These are phyloP conservation scores for Dipodomys stephensi DNA, from an alignment of 2,113 vertebrate genomes.

Conservation along the genomic window DNA sequence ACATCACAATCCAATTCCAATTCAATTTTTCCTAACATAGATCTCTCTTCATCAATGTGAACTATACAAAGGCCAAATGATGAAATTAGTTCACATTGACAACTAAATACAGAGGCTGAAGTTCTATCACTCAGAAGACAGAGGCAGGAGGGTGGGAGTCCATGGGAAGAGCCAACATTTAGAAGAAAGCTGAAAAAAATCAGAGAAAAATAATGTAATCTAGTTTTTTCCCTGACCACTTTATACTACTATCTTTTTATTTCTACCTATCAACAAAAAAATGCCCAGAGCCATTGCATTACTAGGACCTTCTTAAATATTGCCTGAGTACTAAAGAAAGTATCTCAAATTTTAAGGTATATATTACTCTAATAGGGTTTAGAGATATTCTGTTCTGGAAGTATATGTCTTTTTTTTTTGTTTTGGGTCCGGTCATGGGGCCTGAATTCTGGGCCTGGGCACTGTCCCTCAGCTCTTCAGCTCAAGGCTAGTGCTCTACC, in stretches of 20 bases:
- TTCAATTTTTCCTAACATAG: background rate
- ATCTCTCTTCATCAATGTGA: too few relatives aligned
- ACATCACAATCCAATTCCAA: background rate
- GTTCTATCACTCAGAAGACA: background rate
- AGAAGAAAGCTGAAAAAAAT: background rate
- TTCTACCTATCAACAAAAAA: background rate
- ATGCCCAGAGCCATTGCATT: too few relatives aligned
- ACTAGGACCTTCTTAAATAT: background rate
- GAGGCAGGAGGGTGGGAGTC: too few relatives aligned
- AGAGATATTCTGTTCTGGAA: too few relatives aligned
- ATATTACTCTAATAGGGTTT: background rate
- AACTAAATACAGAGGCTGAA: too few relatives aligned
- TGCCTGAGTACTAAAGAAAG: background rate
- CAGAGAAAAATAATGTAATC: background rate
- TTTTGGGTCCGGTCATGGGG: too few relatives aligned
- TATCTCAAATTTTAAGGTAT: background rate
- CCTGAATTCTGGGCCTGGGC: too few relatives aligned
- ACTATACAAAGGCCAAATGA: too few relatives aligned
- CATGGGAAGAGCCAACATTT: too few relatives aligned
- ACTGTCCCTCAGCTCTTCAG: too few relatives aligned
- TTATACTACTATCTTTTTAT: background rate
- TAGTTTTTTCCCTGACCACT: background rate
- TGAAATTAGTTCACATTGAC: background rate
- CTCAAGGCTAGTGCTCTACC: too few relatives aligned
- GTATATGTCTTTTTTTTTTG: too few relatives aligned